Evolutionary conservation across 2,888 invertebrate genomes (phyloP), one percentile per base, ranked within the genome.

Genomic region (Athalia cordata): DNA sequence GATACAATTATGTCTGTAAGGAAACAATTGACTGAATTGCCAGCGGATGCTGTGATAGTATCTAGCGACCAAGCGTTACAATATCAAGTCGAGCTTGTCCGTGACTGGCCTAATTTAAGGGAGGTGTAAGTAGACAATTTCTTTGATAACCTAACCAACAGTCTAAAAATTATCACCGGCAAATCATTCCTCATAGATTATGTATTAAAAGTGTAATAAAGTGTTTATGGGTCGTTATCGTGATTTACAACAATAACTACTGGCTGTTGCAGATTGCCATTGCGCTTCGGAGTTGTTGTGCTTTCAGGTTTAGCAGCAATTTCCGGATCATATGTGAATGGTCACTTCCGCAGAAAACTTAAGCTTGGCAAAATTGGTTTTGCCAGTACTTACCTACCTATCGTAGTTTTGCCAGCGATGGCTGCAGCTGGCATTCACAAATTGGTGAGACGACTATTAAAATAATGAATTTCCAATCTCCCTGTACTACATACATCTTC

Each of bases 261-360:
- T 67, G 80, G 75, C 79, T 79, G 78, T 81, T 88, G 11, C 82
- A 94, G 94, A n/a, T 93, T 92, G 91, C 87, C 92, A 0, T 88
- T 93, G 75, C 88, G 90, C 9, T 92, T 92, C 86, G 92, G 93
- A 0, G 87, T 93, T 0, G 87, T 89, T 1, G 81, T 93, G 1
- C 86, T 95, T 0, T 93, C 92, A 8, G 88, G 87, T 0, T 76
- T 92, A 8, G 92, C 93, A 81, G 92, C 92, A 0, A 1, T 92
- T 0, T 91, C 92, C 2, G 94, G 94, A 0, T 85, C 92, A 0
- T 89, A 92, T 59, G 91, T 95, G n/a, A 95, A 95, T 85, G 91
- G 88, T 49, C 91, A 93, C 82, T 95, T 92, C 84, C 91, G 96
- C 78, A 89, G 82, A 0, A 94, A 93, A 85, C 86, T 96, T 4